A percentile compares a stretch with the other conserved stretches of the same genome.
Conservation (phyloP, 2,888 invertebrate species). For the Bimastos eiseni region DNA sequence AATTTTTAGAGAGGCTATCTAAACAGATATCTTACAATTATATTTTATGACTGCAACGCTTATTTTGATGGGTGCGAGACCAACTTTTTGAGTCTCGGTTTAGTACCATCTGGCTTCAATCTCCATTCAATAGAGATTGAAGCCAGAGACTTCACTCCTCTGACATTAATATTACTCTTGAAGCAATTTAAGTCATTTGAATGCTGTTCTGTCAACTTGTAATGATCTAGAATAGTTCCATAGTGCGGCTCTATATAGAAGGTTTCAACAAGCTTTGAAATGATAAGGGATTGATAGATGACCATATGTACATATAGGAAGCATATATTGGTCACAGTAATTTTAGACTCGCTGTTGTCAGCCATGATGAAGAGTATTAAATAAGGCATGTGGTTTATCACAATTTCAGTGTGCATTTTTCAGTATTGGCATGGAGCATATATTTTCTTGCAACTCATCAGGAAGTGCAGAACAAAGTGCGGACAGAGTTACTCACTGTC, state of each 20-base stretch:
- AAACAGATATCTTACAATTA: background rate
- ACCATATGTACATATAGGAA: too few species aligned
- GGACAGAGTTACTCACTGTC: background rate
- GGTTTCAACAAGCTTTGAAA: too few species aligned
- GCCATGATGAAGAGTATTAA: too few species aligned
- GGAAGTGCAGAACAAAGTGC: background rate
- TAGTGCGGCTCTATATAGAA: too few species aligned
- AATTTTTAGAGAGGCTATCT: background rate
- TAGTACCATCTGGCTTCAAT: background rate
- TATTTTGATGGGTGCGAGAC: background rate
- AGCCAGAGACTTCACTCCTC: background rate
- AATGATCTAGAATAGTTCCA: too few species aligned
- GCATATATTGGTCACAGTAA: too few species aligned
- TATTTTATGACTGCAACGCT: background rate
- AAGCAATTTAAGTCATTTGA: background rate
- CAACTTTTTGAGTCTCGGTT: background rate
- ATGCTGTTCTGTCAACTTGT: too few species aligned
- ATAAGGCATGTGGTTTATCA: background rate
- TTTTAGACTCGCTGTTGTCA: too few species aligned
- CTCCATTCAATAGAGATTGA: background rate
- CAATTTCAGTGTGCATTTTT: background rate
- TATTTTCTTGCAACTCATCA: slow-evolving; percentile 19
- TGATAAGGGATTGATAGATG: too few species aligned
- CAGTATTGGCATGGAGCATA: slow-evolving; percentile 15
- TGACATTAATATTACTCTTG: background rate